Conservation (phyloP, 2,888 invertebrate genomes). For the Eristalis arbustorum region DNA sequence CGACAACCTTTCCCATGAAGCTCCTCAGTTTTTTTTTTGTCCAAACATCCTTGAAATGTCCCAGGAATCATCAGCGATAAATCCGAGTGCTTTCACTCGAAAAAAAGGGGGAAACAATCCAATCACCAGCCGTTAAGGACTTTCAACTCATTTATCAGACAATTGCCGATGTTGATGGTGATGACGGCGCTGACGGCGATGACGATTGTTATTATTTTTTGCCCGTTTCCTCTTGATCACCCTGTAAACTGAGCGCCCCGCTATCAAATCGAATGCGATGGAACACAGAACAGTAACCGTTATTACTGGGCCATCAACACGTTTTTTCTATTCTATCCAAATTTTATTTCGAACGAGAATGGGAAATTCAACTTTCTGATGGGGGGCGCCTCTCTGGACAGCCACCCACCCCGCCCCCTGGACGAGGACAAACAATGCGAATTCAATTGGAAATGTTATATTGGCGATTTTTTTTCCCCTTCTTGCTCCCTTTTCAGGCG, state of each 20-base stretch:
- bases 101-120: background rate
- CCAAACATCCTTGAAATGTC: background rate
- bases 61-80: background rate
- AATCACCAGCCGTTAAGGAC: conserved; percentile 8
- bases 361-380: background rate
- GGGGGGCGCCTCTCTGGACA: no score
- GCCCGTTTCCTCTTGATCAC: background rate
- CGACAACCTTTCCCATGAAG: no score
- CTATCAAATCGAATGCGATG: conserved; percentile 6
- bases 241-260: background rate
- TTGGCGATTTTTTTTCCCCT: conserved; percentile 51
- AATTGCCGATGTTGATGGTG: conserved; percentile 1
- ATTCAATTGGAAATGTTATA: conserved; percentile 68
- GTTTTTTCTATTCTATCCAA: conserved; percentile 50
- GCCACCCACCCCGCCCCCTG: no score
- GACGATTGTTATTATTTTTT: background rate
- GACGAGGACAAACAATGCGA: conserved; percentile 13
- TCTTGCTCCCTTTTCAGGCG: conserved; percentile 30
- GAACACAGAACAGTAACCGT: conserved; percentile 39
- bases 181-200: background rate
- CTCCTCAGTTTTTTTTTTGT: no score
- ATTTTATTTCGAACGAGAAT: conserved; percentile 34
- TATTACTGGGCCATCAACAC: conserved; percentile 63
- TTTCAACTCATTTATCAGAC: conserved; percentile 35
- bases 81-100: background rate